phyloP scores from a whole-genome alignment of 2,888 invertebrate species.

The Eupithecia dodoneata region DNA sequence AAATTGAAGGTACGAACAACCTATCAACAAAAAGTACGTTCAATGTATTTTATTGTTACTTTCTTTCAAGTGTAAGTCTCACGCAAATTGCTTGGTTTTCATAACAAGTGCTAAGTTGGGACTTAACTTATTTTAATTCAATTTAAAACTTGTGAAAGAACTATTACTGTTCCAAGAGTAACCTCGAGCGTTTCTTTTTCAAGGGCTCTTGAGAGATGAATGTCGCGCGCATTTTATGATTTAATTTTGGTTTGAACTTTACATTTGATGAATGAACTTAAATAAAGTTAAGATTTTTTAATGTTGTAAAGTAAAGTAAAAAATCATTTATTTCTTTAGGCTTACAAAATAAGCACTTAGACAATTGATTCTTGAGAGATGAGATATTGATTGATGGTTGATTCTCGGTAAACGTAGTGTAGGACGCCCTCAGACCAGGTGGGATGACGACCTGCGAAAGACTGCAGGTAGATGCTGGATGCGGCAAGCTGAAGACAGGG shows the following conservation, averaged over 20 bases:
- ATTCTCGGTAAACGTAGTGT: too few species aligned
- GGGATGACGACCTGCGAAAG: too few species aligned
- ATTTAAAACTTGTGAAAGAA: constrained; percentile 18
- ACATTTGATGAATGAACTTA: not conserved
- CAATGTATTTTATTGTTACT: constrained; percentile 2
- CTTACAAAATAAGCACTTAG: too few species aligned
- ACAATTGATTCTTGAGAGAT: too few species aligned
- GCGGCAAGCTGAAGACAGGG: too few species aligned
- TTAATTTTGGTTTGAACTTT: not conserved
- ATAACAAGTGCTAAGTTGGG: constrained; percentile 18
- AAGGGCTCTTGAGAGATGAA: constrained; percentile 2
- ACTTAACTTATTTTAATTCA: constrained; percentile 34
- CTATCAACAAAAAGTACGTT: not conserved
- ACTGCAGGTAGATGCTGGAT: too few species aligned
- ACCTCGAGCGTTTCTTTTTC: not conserved
- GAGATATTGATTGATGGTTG: too few species aligned
- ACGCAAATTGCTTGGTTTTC: constrained; percentile 20
- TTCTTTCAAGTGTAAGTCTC: not conserved
- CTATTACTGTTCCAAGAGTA: not conserved
- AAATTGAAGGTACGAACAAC: not conserved
- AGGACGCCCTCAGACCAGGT: too few species aligned
- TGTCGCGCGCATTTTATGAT: not conserved
- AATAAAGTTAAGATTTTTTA: too few species aligned
- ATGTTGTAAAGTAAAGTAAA: too few species aligned
- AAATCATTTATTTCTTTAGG: too few species aligned